Base-by-base conservation (phyloP, 2,113 vertebrate genomes). In the Picathartes gymnocephalus region DNA sequence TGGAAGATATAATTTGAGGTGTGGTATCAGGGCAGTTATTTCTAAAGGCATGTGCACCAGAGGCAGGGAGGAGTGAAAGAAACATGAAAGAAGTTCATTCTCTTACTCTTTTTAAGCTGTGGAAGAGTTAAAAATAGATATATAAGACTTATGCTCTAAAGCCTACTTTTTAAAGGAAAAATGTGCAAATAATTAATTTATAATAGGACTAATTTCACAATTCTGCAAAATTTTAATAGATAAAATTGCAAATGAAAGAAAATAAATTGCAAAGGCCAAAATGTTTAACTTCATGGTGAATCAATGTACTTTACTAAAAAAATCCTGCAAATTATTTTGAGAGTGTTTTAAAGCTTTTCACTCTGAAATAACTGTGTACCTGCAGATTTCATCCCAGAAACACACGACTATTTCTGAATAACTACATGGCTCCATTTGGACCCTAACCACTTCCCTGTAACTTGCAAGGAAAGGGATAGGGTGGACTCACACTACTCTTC, bases 301-400 rank as follows among this genome's bases (percentile, higher is more conserved):
- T 91, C 90, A 81, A 64, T 57, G 22, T 81, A 57, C 47, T 93
- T 97, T 44, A 73, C 86, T 96, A 87, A 95, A 96, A 92, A 95
- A 81, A 91, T 69, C 35, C 66, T 94, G 82, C 78, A 86, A 95
- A 90, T 92, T 95, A 89, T 97, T 95, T 94, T 95, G 84, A 81
- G 89, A 94, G 53, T 68, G 80, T 97, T 97, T 97, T 88, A 73
- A 97, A 96, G 78, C 80, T 95, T 83, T 90, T 97, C 37, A 11
- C 40, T 54, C n/a, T 51, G 19, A 15, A 91, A 45, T 45, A 77
- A 12, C 33, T 70, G 15, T 1, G 2, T 69, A 21, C 7, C 7
- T 5, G 7, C 30, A 42, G 15, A 51, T 74, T 86, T 84, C 40
- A 83, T 11, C 13, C 51, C 44, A 62, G 66, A 37, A 80, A 27